These are phyloP conservation scores for Sphaerophoria taeniata DNA, from an alignment of 2,888 invertebrate genomes.

Conservation along the genomic window DNA sequence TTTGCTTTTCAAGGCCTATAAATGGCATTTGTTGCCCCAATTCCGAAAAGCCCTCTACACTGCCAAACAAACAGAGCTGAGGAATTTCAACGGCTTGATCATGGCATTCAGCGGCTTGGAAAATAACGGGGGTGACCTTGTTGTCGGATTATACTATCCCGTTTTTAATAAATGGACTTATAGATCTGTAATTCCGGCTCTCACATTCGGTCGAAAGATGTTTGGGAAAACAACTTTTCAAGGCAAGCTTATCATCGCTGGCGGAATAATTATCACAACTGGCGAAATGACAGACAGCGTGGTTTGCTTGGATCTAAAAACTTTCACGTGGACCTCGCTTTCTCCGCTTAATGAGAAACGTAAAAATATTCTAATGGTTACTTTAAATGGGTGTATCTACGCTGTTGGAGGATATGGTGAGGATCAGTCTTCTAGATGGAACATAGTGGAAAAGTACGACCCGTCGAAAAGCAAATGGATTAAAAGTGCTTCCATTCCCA, in stretches of 20 bases:
- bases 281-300: background rate
- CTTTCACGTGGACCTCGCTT: constrained; percentile 18
- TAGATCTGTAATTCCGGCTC: background rate
- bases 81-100: constrained; percentile 1
- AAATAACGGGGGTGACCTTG: background rate
- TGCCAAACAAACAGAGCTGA: background rate
- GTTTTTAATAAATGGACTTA: constrained; percentile 1
- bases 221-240: constrained; percentile 1
- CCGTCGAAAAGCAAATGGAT: background rate
- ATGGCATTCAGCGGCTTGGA: constrained; percentile 31
- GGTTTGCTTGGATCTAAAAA: constrained; percentile 11
- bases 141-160: background rate
- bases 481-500: background rate
- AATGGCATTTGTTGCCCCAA: constrained; percentile 29
- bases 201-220: background rate
- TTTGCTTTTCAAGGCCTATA: constrained; percentile 10
- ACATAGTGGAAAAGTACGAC: constrained; percentile 12
- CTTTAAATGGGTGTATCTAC: constrained; percentile 8
- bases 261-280: background rate
- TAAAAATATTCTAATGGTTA: background rate
- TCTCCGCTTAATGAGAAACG: constrained; percentile 8
- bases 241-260: constrained; percentile 15
- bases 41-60: background rate
- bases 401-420: background rate
- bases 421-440: background rate